phyloP scores from a whole-genome alignment of 1,140 invertebrate species.

The Ylistrum balloti region DNA sequence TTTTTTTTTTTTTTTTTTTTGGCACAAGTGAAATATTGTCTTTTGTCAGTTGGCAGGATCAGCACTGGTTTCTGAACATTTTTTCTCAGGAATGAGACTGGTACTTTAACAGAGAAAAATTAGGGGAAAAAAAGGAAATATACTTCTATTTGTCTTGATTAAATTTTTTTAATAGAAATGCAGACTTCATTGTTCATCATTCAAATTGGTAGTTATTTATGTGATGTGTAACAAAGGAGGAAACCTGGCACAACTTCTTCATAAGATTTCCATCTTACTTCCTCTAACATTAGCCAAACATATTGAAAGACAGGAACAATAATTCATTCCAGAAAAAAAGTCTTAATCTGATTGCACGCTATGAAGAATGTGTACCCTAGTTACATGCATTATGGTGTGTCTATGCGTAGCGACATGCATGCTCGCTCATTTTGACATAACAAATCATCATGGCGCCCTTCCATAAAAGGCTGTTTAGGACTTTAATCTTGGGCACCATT shows the following conservation, averaged over 20 bases:
- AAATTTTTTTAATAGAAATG: slow-evolving; percentile 30
- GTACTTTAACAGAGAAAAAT: not conserved
- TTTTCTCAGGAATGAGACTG: not conserved
- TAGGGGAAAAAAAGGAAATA: not conserved
- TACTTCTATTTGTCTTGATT: not conserved
- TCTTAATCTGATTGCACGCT: not conserved
- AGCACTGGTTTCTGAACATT: not conserved
- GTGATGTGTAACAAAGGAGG: not conserved
- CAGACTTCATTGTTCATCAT: not conserved
- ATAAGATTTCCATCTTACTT: not conserved
- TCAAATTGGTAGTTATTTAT: not conserved
- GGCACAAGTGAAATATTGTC: not conserved
- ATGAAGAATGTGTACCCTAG: not conserved
- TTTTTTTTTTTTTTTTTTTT: too few species aligned
- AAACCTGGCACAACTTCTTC: not conserved
- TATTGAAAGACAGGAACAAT: slow-evolving; percentile 13
- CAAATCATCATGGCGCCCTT: slow-evolving; percentile 11
- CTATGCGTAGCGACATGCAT: not conserved
- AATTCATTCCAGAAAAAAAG: not conserved
- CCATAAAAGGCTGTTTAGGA: not conserved
- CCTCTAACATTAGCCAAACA: not conserved
- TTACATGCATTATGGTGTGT: slow-evolving; percentile 9
- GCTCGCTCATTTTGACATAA: slow-evolving; percentile 18
- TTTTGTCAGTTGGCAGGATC: not conserved
- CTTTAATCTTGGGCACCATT: slow-evolving; percentile 6